Conservation (phyloP, 2,797 vertebrate species). For the Sarcoramphus papa region DNA sequence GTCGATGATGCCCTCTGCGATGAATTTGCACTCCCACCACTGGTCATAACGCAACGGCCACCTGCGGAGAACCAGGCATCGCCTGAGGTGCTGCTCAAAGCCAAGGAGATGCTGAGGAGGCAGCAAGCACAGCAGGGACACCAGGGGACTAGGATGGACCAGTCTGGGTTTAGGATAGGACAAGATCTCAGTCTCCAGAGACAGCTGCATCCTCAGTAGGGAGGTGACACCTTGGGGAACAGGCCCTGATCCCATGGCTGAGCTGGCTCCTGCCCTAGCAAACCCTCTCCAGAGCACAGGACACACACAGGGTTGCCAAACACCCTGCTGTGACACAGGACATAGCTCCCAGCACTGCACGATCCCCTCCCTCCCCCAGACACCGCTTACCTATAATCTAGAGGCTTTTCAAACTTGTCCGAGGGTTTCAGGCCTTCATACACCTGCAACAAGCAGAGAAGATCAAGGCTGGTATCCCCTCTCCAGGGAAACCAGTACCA, state of each 20-base stretch:
- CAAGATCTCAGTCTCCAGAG: background rate
- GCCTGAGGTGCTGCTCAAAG: background rate
- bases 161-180: background rate
- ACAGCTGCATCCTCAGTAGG: background rate
- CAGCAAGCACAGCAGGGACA: background rate
- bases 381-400: conserved; percentile 90
- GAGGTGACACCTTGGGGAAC: background rate
- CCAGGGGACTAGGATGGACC: background rate
- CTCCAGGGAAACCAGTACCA: background rate
- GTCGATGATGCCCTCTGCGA: conserved; percentile 97
- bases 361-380: background rate
- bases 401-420: conserved; percentile 93
- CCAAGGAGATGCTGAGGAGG: background rate
- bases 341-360: background rate
- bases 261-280: background rate
- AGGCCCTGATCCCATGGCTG: background rate
- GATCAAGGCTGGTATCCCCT: background rate
- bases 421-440: conserved; percentile 96
- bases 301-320: background rate
- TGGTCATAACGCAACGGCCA: conserved; percentile 97
- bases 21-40: conserved; percentile 99
- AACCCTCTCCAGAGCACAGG: background rate
- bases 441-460: conserved; percentile 77
- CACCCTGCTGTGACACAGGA: background rate
- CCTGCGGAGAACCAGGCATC: conserved; percentile 63